A percentile compares a stretch with the other conserved stretches of the same genome.
Conservation (phyloP, 2,888 invertebrate species). For the Oscheius sp. region DNA sequence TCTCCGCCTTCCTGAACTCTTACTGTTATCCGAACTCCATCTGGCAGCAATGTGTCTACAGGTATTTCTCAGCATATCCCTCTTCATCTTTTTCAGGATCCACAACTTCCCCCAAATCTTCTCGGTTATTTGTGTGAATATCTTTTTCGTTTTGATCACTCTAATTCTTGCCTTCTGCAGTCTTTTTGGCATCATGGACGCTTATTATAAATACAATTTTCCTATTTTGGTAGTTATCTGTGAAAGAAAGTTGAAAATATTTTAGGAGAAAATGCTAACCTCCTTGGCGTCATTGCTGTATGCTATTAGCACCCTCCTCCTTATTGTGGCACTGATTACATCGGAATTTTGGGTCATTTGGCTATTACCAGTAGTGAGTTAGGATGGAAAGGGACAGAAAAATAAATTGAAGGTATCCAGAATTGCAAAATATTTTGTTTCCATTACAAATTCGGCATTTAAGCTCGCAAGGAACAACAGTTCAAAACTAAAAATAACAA, state of each 20-base stretch:
- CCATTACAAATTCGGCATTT: too few species aligned
- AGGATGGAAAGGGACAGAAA: too few species aligned
- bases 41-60: slow-evolving; percentile 39
- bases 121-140: slow-evolving; percentile 57
- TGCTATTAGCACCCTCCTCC: slow-evolving; percentile 35
- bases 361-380: slow-evolving; percentile 44
- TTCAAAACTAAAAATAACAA: too few species aligned
- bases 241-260: neutral
- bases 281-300: slow-evolving; percentile 48
- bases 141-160: slow-evolving; percentile 54
- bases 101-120: slow-evolving; percentile 56
- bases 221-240: slow-evolving; percentile 48
- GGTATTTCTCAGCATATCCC: slow-evolving; percentile 22
- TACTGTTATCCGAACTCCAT: slow-evolving; percentile 55
- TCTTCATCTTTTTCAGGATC: slow-evolving; percentile 34
- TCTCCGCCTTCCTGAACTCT: slow-evolving; percentile 44
- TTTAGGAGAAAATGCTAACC: slow-evolving; percentile 53
- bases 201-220: slow-evolving; percentile 61
- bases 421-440: too few species aligned
- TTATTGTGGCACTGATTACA: slow-evolving; percentile 33
- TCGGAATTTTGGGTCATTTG: slow-evolving; percentile 38
- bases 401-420: too few species aligned
- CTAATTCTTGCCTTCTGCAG: slow-evolving; percentile 48
- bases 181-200: slow-evolving; percentile 54
- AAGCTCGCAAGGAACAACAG: too few species aligned